Evolutionary conservation across 2,113 vertebrate species (phyloP).

Genomic region (Coregonus clupeaformis): DNA sequence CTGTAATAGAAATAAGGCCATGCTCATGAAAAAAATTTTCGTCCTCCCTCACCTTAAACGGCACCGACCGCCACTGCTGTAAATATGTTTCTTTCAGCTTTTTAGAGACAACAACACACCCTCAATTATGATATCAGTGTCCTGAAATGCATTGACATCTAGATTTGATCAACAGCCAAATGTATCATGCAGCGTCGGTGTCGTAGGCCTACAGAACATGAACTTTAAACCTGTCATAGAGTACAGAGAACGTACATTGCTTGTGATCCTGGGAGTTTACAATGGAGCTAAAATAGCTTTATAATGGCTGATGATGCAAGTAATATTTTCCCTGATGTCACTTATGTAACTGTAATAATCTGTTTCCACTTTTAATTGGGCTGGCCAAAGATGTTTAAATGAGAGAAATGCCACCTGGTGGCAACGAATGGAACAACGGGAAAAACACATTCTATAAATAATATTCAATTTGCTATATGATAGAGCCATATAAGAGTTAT

Average conservation of each 20-base stretch:
- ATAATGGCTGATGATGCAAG: not conserved
- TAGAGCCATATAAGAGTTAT: not conserved
- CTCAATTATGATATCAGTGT: not conserved
- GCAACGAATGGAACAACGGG: not conserved
- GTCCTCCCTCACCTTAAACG: too few relatives aligned
- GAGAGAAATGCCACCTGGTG: constrained; percentile 41
- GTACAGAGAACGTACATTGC: too few relatives aligned
- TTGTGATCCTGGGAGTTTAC: not conserved
- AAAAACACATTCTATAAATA: not conserved
- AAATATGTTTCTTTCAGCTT: too few relatives aligned
- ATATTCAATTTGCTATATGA: not conserved
- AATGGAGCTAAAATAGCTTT: not conserved
- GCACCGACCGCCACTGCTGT: too few relatives aligned
- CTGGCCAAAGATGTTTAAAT: not conserved
- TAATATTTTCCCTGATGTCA: not conserved
- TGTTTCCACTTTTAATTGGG: constrained; percentile 16
- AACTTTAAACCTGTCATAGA: too few relatives aligned
- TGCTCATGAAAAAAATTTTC: too few relatives aligned
- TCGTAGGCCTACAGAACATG: too few relatives aligned
- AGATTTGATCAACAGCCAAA: too few relatives aligned
- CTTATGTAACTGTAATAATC: constrained; percentile 18
- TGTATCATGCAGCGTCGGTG: too few relatives aligned
- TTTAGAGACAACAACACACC: not conserved
- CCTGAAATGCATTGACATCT: too few relatives aligned
- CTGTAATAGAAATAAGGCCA: too few relatives aligned